These are phyloP conservation scores for Lerema accius DNA, from an alignment of 1,140 invertebrate genomes.

Conservation along the genomic window DNA sequence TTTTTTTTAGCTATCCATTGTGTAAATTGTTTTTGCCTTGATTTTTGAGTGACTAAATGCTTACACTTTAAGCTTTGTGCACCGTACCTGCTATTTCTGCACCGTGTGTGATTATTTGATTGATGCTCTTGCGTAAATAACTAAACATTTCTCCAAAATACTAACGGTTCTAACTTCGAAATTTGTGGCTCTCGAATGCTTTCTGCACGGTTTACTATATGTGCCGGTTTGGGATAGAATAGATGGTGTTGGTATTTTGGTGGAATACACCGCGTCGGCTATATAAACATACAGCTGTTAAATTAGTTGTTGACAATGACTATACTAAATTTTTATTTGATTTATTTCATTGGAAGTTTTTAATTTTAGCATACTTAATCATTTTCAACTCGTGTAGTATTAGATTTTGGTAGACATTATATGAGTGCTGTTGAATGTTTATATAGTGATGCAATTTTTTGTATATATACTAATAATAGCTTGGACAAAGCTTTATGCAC, in stretches of 20 bases:
- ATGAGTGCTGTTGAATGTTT: constrained; percentile 66
- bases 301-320: no score
- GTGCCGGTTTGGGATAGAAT: constrained; percentile 54
- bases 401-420: no score
- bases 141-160: constrained; percentile 78
- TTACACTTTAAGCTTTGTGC: constrained; percentile 49
- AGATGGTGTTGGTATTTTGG: constrained; percentile 82
- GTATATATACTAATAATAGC: constrained; percentile 57
- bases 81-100: constrained; percentile 43
- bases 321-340: background rate
- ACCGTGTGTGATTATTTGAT: constrained; percentile 49
- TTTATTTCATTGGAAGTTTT: background rate
- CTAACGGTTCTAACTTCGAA: constrained; percentile 73
- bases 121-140: constrained; percentile 46
- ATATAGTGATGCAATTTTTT: constrained; percentile 46
- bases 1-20: background rate
- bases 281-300: constrained; percentile 72
- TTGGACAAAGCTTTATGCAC: constrained; percentile 73
- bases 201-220: constrained; percentile 56
- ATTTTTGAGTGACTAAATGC: constrained; percentile 50
- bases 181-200: constrained; percentile 41
- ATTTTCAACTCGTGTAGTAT: background rate
- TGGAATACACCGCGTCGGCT: constrained; percentile 58
- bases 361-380: background rate
- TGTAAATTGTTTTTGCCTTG: constrained; percentile 22